phyloP scores from a whole-genome alignment of 1,140 invertebrate genomes.

The Zelostemma sp. region DNA sequence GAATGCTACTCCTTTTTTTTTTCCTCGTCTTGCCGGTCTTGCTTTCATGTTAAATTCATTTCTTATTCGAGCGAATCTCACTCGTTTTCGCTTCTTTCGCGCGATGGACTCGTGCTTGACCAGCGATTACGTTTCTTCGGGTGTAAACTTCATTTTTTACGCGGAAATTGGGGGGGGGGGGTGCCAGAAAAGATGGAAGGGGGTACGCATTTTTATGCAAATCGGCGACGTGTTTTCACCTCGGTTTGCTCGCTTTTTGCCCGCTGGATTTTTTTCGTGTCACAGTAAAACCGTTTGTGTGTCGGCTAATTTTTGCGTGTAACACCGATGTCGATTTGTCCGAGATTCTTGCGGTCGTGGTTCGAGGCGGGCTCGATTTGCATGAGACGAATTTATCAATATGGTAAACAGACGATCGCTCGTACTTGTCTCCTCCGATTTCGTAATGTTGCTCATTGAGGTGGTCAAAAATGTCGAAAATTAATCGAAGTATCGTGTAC shows the following conservation, averaged over 20 bases:
- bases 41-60: slow-evolving; percentile 53
- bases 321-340: slow-evolving; percentile 17
- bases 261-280: slow-evolving; percentile 34
- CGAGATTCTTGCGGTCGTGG: not conserved
- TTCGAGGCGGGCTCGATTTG: not conserved
- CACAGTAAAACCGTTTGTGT: slow-evolving; percentile 43
- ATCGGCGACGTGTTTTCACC: slow-evolving; percentile 24
- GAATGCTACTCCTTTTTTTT: slow-evolving; percentile 33
- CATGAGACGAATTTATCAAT: slow-evolving; percentile 15
- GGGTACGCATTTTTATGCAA: slow-evolving; percentile 37
- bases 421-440: too few species aligned
- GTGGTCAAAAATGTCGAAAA: too few species aligned
- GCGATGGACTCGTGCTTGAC: not conserved
- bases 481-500: too few species aligned
- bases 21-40: slow-evolving; percentile 22
- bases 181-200: not conserved
- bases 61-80: slow-evolving; percentile 28
- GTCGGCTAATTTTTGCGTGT: slow-evolving; percentile 32
- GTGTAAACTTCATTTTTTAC: slow-evolving; percentile 3
- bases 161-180: not conserved
- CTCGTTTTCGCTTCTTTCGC: not conserved
- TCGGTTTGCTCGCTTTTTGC: slow-evolving; percentile 10
- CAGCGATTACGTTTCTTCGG: not conserved
- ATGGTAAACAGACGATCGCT: slow-evolving; percentile 10
- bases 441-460: too few species aligned